These are phyloP conservation scores for Distichodus sexfasciatus DNA, from an alignment of 2,797 vertebrate species.

Conservation along the genomic window DNA sequence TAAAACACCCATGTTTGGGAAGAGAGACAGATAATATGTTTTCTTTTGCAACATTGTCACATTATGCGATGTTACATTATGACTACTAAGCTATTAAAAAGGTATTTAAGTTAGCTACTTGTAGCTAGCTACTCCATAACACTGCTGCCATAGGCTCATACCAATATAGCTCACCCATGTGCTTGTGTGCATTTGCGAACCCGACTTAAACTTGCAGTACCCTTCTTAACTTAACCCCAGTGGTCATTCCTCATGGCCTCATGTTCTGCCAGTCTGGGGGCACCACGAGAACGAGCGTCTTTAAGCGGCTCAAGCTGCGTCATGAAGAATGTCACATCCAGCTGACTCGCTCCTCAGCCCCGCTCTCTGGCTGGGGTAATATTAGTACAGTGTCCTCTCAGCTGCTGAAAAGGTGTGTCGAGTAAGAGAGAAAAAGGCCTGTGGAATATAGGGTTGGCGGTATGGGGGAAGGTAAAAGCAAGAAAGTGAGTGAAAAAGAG, in stretches of 20 bases:
- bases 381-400: constrained; percentile 51
- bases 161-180: background rate
- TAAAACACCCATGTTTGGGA: too few relatives aligned
- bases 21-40: too few relatives aligned
- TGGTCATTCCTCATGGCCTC: constrained; percentile 34
- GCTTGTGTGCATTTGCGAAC: background rate
- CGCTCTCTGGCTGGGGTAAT: constrained; percentile 47
- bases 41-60: too few relatives aligned
- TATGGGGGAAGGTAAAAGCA: constrained; percentile 14
- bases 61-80: too few relatives aligned
- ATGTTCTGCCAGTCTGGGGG: constrained; percentile 13
- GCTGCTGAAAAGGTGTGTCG: constrained; percentile 33
- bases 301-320: constrained; percentile 49
- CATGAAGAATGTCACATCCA: constrained; percentile 58
- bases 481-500: constrained; percentile 41
- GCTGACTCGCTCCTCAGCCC: constrained; percentile 43
- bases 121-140: too few relatives aligned
- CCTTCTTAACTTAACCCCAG: background rate
- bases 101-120: too few relatives aligned
- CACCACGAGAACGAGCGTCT: constrained; percentile 39
- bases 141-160: too few relatives aligned
- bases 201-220: background rate
- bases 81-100: too few relatives aligned
- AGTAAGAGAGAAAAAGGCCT: constrained; percentile 19
- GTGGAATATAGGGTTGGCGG: constrained; percentile 4